These are phyloP conservation scores for Clivina fossor DNA, from an alignment of 2,888 invertebrate species.

Conservation along the genomic window DNA sequence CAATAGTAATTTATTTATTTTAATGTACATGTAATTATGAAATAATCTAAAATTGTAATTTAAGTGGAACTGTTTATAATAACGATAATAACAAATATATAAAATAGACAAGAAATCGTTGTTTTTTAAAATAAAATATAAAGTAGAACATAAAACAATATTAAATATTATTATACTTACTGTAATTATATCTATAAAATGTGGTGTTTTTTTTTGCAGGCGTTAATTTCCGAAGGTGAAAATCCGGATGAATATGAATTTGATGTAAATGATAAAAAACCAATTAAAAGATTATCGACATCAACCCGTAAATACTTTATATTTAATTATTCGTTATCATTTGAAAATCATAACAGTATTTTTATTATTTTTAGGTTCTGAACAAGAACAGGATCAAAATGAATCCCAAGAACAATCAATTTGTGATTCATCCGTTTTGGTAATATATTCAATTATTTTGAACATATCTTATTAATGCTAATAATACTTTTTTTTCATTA, in stretches of 20 bases:
- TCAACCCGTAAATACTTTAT: constrained; percentile 50
- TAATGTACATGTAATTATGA: too few species aligned
- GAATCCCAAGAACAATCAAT: constrained; percentile 29
- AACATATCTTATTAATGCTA: constrained; percentile 4
- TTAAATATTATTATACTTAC: too few species aligned
- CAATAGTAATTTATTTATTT: too few species aligned
- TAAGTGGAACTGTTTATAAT: too few species aligned
- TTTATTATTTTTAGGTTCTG: too few species aligned
- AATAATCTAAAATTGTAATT: too few species aligned
- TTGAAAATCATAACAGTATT: constrained; percentile 54
- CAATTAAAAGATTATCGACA: constrained; percentile 55
- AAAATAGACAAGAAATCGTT: too few species aligned
- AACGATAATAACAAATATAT: too few species aligned
- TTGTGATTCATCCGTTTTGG: constrained; percentile 21
- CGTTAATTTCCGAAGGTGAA: constrained; percentile 67
- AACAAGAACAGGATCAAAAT: constrained; percentile 44
- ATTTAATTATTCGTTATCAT: neutral
- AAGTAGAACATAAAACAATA: too few species aligned
- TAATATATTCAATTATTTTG: neutral
- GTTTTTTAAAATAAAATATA: too few species aligned
- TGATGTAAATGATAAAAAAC: constrained; percentile 53
- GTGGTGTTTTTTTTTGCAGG: constrained; percentile 63
- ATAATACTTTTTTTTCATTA: too few species aligned
- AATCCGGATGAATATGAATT: constrained; percentile 68
- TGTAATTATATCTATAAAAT: too few species aligned